Evolutionary conservation across 2,888 invertebrate species (phyloP), one percentile per base, ranked within the genome.

Genomic region (Punctoribates punctum): DNA sequence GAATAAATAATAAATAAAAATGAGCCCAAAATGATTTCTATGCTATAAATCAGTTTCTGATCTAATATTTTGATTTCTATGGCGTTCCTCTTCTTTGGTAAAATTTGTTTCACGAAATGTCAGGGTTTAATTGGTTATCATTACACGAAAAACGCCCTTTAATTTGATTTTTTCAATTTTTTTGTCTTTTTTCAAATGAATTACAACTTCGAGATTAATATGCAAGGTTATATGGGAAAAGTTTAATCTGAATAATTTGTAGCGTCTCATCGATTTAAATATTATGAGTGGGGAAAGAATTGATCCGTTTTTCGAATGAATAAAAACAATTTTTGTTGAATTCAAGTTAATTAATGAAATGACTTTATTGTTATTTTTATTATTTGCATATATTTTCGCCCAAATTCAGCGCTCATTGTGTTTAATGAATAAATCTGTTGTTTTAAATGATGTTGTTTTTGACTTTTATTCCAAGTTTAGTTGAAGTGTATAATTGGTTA

Each of bases 1-100:
- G 23, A 25, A 57, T 57, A 23, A 57, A 57, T 57, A 57, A 57
- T 57, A 57, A 57, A 57, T 57, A 57, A 25, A 57, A 57, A 57
- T 57, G 57, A 57, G 23, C 13, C 57, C 6, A 25, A 57, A 57
- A 57, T 25, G 0, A 13, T 57, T 5, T 23, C 57, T 23, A 25
- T 57, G 57, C 57, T 25, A 57, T 23, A 57, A 57, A 57, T 57
- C 57, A 57, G 13, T 57, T 57, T 57, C 23, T n/a, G 51, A n/a
- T 25, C 57, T 23, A 57, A 57, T 23, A 23, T 23, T 13, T 57
- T 13, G n/a, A 23, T 23, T 57, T 57, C 2, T 8, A 25, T 25
- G n/a, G 13, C 8, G 25, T 57, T 51, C 20, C 51, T 17, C 17
- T n/a, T 51, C n/a, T 51, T 5, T 51, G 5, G 8, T 51, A 17